Evolutionary conservation across 2,113 vertebrate genomes (phyloP).

Genomic region (Syngnathoides biaculeatus): DNA sequence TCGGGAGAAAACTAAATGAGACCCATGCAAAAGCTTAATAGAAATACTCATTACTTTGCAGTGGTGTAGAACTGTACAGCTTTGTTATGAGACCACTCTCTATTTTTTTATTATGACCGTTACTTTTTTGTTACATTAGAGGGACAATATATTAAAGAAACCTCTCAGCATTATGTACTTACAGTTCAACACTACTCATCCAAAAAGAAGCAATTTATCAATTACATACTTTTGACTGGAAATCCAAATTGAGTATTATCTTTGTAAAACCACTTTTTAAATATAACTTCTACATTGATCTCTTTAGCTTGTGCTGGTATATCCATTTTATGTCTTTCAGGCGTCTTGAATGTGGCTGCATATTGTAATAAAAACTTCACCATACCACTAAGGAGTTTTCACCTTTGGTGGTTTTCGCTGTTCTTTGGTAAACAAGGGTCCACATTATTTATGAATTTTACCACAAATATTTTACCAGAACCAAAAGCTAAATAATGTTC

Average conservation of each 20-base stretch:
- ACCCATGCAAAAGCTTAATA: not conserved
- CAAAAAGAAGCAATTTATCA: not conserved
- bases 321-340: too few relatives aligned
- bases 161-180: not conserved
- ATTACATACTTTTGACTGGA: not conserved
- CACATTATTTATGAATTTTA: not conserved
- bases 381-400: too few relatives aligned
- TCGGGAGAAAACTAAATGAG: not conserved
- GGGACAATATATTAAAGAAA: not conserved
- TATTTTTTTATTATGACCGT: not conserved
- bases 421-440: too few relatives aligned
- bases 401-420: too few relatives aligned
- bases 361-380: too few relatives aligned
- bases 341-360: too few relatives aligned
- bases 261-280: not conserved
- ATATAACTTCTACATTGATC: too few relatives aligned
- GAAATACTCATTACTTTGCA: not conserved
- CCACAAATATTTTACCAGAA: not conserved
- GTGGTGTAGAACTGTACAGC: not conserved
- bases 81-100: not conserved
- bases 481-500: not conserved
- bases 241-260: not conserved
- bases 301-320: too few relatives aligned
- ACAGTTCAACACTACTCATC: not conserved
- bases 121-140: not conserved